Evolutionary conservation across 2,113 vertebrate species (phyloP).

Genomic region (Emberiza fucata): DNA sequence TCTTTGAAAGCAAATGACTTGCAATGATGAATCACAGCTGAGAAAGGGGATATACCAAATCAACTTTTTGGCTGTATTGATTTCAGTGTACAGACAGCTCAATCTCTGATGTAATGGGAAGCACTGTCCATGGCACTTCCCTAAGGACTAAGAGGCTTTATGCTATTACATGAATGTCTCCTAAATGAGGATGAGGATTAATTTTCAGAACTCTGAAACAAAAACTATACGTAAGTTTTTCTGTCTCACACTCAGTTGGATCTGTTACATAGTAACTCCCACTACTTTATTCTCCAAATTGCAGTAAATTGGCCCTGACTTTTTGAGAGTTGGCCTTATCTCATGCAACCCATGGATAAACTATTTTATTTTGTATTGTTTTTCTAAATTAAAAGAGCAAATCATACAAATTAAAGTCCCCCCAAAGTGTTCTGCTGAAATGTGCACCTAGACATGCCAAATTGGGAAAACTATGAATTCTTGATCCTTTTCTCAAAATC

Average conservation of each 20-base stretch:
- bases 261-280: background rate
- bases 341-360: background rate
- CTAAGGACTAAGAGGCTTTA: conserved; percentile 10
- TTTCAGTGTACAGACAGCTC: conserved; percentile 32
- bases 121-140: conserved; percentile 6
- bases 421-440: background rate
- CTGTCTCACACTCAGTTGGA: background rate
- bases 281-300: background rate
- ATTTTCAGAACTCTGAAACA: conserved; percentile 38
- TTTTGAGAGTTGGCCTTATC: background rate
- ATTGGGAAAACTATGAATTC: background rate
- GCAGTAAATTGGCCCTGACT: background rate
- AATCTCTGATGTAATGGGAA: conserved; percentile 50
- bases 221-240: background rate
- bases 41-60: conserved; percentile 11
- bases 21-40: conserved; percentile 37
- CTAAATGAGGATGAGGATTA: conserved; percentile 28
- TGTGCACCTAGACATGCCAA: background rate
- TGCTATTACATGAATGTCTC: conserved; percentile 12
- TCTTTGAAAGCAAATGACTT: background rate
- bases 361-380: background rate
- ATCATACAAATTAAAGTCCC: background rate
- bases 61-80: conserved; percentile 13
- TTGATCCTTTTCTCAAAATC: background rate
- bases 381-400: background rate